A percentile compares a stretch with the other conserved stretches of the same genome.
These are phyloP conservation scores for Gnatocerus cornutus DNA, from an alignment of 2,888 invertebrate genomes.

Conservation along the genomic window DNA sequence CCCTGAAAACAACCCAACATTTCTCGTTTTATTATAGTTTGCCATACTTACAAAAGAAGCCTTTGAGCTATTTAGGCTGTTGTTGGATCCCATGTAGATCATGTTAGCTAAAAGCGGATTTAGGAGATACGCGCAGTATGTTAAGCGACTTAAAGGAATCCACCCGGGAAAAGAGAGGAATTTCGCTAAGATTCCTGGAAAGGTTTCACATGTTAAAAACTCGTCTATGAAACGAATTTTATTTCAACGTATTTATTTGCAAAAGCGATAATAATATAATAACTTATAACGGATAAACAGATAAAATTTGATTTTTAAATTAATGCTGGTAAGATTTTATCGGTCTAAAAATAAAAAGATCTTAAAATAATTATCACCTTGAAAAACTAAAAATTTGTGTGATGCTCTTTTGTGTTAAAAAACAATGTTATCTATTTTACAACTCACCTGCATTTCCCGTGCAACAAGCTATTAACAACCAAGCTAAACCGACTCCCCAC, in stretches of 20 bases:
- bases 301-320: no score
- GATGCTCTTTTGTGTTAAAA: no score
- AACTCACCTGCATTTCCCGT: conserved; percentile 72
- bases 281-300: no score
- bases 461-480: conserved; percentile 75
- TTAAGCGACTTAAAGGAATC: conserved; percentile 72
- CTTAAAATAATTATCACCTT: no score
- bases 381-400: no score
- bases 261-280: no score
- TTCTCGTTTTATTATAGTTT: not conserved
- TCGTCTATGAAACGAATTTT: conserved; percentile 3
- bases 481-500: conserved; percentile 74
- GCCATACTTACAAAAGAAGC: conserved; percentile 65
- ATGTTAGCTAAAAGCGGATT: conserved; percentile 75
- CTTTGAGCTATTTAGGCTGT: conserved; percentile 63
- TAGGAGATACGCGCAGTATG: conserved; percentile 75
- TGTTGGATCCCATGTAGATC: conserved; percentile 67
- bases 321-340: no score
- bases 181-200: conserved; percentile 63
- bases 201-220: conserved; percentile 4
- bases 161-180: conserved; percentile 66
- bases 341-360: no score
- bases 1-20: conserved; percentile 58
- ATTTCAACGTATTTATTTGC: no score
- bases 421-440: not conserved